phyloP scores from a whole-genome alignment of 2,797 vertebrate genomes.

The Gobio occitaniae region DNA sequence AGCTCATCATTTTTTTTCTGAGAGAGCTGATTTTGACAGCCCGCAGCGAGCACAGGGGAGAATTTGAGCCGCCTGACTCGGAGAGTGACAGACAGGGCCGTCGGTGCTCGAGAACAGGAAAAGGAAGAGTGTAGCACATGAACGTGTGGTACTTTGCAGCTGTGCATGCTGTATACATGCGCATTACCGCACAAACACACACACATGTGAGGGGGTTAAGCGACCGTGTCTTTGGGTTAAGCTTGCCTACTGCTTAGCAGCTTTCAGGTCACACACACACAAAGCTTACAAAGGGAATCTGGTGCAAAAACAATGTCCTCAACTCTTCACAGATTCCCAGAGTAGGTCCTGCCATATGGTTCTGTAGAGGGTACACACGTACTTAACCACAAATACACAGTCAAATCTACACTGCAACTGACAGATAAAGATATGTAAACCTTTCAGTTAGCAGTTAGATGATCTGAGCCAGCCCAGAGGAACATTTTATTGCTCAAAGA shows the following conservation, averaged over 20 bases:
- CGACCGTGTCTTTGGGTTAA: constrained; percentile 26
- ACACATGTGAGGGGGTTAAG: constrained; percentile 25
- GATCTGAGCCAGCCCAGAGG: not conserved
- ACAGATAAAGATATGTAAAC: not conserved
- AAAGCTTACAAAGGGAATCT: constrained; percentile 41
- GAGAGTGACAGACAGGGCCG: not conserved
- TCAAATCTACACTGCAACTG: not conserved
- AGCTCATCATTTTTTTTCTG: not conserved
- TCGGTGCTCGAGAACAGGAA: constrained; percentile 49
- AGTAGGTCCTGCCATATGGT: constrained; percentile 2
- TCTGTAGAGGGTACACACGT: constrained; percentile 19
- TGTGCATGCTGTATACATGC: constrained; percentile 44
- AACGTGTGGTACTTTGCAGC: constrained; percentile 44
- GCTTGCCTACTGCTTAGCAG: constrained; percentile 35
- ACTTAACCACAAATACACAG: not conserved
- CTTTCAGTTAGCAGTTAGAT: not conserved
- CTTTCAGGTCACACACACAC: constrained; percentile 42
- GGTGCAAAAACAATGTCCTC: constrained; percentile 33
- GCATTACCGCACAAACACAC: constrained; percentile 18
- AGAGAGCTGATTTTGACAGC: constrained; percentile 36
- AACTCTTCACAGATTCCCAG: not conserved
- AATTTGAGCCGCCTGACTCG: constrained; percentile 9
- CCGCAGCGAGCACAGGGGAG: not conserved
- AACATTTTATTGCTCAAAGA: not conserved
- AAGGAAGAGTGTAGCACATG: constrained; percentile 51